phyloP scores from a whole-genome alignment of 2,888 invertebrate species.

The Nesidiocoris tenuis region DNA sequence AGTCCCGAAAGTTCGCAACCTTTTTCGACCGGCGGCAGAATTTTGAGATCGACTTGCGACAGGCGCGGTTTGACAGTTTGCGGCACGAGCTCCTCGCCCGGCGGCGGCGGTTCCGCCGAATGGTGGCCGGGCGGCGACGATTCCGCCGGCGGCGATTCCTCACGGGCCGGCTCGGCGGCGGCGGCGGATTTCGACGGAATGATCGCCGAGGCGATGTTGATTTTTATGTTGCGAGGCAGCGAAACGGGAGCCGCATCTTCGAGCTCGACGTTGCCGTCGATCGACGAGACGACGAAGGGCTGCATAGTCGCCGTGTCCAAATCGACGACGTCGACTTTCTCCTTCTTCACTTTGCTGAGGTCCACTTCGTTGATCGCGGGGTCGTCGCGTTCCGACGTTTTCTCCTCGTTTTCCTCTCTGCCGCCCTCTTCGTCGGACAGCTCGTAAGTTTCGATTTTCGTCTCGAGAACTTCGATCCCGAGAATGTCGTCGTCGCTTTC shows the following conservation, averaged over 20 bases:
- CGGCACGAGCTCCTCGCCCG: slow-evolving; percentile 57
- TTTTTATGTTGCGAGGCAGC: slow-evolving; percentile 64
- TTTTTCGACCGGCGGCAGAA: slow-evolving; percentile 69
- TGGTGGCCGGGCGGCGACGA: not conserved
- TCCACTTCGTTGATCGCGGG: slow-evolving; percentile 52
- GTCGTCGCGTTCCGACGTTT: slow-evolving; percentile 55
- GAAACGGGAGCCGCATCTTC: slow-evolving; percentile 57
- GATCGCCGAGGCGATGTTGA: slow-evolving; percentile 66
- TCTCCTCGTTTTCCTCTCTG: slow-evolving; percentile 52
- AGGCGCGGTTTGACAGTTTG: slow-evolving; percentile 64
- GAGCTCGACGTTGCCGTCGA: slow-evolving; percentile 76
- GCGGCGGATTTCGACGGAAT: slow-evolving; percentile 57
- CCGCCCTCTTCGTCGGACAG: slow-evolving; percentile 62
- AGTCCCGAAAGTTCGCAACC: slow-evolving; percentile 81
- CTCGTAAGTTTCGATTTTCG: slow-evolving; percentile 66
- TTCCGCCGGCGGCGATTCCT: not conserved
- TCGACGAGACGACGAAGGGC: slow-evolving; percentile 63
- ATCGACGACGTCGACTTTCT: slow-evolving; percentile 62
- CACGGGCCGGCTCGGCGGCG: slow-evolving; percentile 57
- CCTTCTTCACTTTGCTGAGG: slow-evolving; percentile 59
- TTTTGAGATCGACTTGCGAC: slow-evolving; percentile 65
- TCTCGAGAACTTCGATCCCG: slow-evolving; percentile 66
- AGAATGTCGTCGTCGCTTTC: slow-evolving; percentile 71
- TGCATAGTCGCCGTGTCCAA: slow-evolving; percentile 57
- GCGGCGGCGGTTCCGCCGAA: slow-evolving; percentile 59